Conservation (phyloP, 2,113 vertebrate genomes). For the Pterocles burchelli region DNA sequence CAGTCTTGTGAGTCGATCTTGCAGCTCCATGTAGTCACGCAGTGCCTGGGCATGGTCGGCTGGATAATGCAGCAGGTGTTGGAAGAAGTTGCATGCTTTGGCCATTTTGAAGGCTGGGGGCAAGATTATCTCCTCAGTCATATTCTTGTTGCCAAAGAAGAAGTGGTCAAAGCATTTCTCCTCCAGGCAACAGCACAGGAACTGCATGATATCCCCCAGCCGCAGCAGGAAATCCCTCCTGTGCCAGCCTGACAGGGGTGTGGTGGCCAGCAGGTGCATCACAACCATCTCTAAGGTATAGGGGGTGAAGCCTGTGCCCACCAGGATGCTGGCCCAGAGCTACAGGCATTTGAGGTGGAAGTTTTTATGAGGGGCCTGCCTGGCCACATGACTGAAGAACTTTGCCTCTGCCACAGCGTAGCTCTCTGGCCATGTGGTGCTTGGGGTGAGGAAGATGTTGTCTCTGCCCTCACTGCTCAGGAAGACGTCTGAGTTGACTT, state of each 20-base stretch:
- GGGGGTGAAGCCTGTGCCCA: too few species aligned
- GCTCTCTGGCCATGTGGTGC: neutral
- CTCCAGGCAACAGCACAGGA: neutral
- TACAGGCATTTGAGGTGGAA: neutral
- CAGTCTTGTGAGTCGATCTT: neutral
- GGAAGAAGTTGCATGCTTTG: neutral
- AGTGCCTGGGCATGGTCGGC: neutral
- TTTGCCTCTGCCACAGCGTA: neutral
- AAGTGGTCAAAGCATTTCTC: neutral
- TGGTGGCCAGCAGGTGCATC: too few species aligned
- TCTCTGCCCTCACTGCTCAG: neutral
- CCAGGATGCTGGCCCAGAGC: neutral
- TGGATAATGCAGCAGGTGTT: neutral
- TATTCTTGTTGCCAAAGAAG: neutral
- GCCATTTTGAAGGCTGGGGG: neutral
- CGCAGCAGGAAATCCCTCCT: neutral
- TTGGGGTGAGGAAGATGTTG: too few species aligned
- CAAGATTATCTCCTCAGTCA: neutral
- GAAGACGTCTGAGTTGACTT: neutral
- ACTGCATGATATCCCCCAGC: neutral
- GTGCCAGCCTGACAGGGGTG: neutral
- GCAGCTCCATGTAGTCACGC: neutral
- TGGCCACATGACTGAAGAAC: neutral
- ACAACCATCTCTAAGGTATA: too few species aligned
- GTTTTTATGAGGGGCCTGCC: neutral